A percentile compares a stretch with the other conserved stretches of the same genome.
phyloP scores from a whole-genome alignment of 2,888 invertebrate genomes.

The Harpalus rufipes region DNA sequence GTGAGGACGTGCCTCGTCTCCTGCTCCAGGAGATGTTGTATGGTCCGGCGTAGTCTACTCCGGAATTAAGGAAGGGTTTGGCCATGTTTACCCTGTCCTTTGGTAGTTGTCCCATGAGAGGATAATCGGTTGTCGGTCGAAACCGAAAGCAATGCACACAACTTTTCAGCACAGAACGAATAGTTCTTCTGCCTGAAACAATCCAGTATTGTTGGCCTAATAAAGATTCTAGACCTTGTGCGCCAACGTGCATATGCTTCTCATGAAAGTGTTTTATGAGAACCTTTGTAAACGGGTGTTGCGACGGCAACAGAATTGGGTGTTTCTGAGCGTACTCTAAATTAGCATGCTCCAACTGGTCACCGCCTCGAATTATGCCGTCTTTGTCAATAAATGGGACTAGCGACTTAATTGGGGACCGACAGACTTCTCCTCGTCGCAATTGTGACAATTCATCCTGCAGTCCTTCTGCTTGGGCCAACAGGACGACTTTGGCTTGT shows the following conservation, averaged over 20 bases:
- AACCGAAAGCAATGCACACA: neutral
- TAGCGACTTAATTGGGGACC: neutral
- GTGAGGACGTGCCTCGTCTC: too few species aligned
- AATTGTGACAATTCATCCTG: neutral
- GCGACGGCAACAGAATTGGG: neutral
- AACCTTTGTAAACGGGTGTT: slow-evolving; percentile 6
- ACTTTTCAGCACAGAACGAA: neutral
- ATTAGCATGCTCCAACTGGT: neutral
- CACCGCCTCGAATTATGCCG: neutral
- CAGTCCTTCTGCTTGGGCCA: slow-evolving; percentile 5
- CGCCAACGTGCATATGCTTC: neutral
- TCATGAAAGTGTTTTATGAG: neutral
- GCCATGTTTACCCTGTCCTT: too few species aligned
- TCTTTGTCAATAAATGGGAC: neutral
- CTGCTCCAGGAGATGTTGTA: too few species aligned
- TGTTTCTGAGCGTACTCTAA: neutral
- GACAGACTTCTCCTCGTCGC: neutral
- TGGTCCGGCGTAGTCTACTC: too few species aligned
- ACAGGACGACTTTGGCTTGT: neutral
- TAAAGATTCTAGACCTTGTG: neutral
- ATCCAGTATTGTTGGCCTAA: slow-evolving; percentile 3
- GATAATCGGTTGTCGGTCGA: too few species aligned
- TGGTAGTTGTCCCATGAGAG: too few species aligned
- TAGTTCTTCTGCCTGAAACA: neutral
- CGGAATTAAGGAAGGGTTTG: too few species aligned